A percentile compares a stretch with the other conserved stretches of the same genome.
Conservation (phyloP, 2,797 vertebrate genomes). For the Melanotaenia trifasciata region DNA sequence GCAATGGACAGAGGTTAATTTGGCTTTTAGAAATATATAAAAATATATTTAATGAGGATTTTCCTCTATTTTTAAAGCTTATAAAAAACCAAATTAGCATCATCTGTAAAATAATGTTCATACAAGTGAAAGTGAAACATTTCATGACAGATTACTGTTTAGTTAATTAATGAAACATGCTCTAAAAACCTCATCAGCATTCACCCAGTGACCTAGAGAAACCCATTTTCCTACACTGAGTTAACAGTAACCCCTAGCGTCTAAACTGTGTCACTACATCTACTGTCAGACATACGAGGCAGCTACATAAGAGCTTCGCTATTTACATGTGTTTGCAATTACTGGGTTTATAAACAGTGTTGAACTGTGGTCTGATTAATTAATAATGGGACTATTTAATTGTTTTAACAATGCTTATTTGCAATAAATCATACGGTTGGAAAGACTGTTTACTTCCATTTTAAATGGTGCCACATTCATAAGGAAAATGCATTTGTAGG, state of each 20-base stretch:
- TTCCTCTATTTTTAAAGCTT: not conserved
- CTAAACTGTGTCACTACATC: not conserved
- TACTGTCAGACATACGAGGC: not conserved
- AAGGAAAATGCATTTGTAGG: too few relatives aligned
- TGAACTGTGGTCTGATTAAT: too few relatives aligned
- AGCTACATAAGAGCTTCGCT: too few relatives aligned
- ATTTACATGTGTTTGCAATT: too few relatives aligned
- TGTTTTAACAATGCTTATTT: too few relatives aligned
- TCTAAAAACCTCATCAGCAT: not conserved
- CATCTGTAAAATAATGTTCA: not conserved
- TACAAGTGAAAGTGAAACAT: not conserved
- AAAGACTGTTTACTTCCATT: too few relatives aligned
- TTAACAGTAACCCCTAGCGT: constrained; percentile 63
- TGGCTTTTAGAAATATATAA: not conserved
- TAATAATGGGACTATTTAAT: too few relatives aligned
- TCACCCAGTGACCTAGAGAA: not conserved
- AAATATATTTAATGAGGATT: not conserved
- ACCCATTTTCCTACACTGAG: constrained; percentile 4
- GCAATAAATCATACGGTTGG: too few relatives aligned
- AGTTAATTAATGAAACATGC: not conserved
- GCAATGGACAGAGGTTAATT: not conserved
- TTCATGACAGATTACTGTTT: not conserved
- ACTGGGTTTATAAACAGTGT: too few relatives aligned
- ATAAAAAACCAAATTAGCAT: not conserved
- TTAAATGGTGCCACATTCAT: too few relatives aligned